Conservation (phyloP, 2,888 invertebrate genomes). For the Rhagophthalmus giganteus region DNA sequence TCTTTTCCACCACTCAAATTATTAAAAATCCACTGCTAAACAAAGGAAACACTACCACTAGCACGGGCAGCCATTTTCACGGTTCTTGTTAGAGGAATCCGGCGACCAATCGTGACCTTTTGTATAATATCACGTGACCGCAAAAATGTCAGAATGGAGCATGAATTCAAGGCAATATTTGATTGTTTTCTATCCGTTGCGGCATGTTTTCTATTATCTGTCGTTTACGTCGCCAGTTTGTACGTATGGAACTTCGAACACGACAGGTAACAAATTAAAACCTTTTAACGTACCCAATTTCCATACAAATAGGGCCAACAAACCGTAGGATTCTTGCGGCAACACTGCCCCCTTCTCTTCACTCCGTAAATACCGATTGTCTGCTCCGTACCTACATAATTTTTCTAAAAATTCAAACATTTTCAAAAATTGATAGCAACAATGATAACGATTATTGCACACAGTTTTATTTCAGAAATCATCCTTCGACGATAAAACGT, state of each 20-base stretch:
- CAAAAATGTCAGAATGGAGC: conserved; percentile 48
- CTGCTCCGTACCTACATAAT: conserved; percentile 16
- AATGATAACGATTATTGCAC: not conserved
- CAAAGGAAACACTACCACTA: conserved; percentile 82
- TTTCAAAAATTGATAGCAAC: not conserved
- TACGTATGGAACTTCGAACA: conserved; percentile 83
- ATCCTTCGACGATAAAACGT: conserved; percentile 84
- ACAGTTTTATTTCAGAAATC: conserved; percentile 64
- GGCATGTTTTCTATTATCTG: conserved; percentile 75
- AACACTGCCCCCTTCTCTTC: conserved; percentile 29
- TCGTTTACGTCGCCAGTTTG: conserved; percentile 82
- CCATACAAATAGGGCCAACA: conserved; percentile 32
- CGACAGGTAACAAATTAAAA: conserved; percentile 63
- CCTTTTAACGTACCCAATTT: conserved; percentile 24
- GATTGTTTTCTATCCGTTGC: conserved; percentile 66
- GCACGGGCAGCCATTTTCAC: conserved; percentile 82
- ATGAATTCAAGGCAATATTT: conserved; percentile 46
- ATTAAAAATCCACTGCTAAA: conserved; percentile 65
- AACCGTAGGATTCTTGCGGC: conserved; percentile 33
- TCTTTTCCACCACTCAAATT: conserved; percentile 62
- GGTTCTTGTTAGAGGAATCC: conserved; percentile 59
- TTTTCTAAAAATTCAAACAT: conserved; percentile 7
- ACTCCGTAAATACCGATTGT: conserved; percentile 22
- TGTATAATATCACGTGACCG: conserved; percentile 47
- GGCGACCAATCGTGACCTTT: conserved; percentile 43